Base-by-base conservation (phyloP, 2,113 vertebrate genomes). In the Ivindomyrus marchei region DNA sequence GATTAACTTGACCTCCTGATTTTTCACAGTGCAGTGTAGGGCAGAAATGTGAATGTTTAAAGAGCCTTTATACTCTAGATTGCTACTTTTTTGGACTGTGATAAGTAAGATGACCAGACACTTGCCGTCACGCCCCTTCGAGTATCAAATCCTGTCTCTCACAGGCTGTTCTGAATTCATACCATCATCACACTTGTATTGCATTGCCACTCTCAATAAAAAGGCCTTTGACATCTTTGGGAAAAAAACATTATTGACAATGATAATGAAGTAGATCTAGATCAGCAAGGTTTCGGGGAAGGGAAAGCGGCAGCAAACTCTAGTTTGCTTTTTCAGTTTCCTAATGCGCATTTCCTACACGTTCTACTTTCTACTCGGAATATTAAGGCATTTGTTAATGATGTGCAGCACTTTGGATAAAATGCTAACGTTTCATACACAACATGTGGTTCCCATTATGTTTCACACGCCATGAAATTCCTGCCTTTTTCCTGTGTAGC, bases 381-480 rank as follows among this genome's bases (percentile, higher is more conserved):
- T 80, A 80, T 80, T 80, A 80, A 19, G 74, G 74, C 74, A 80
- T 80, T 70, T 42, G 15, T 80, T 80, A 80, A 80, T 42, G 15
- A 80, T 80, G 74, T 80, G 74, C 74, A 80, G 31, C 74, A 80
- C 74, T 80, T 80, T 80, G 74, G 74, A 80, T 80, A 19, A 80
- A 39, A 80, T 80, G 74, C 36, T 39, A 80, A 70, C n/a, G 10
- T 42, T 80, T 80, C 36, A 80, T 42, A 42, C 36, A 80, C 5
- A 80, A 80, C 74, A 80, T 80, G 19, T 39, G 74, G 74, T 80
- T 42, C 74, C 36, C 74, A 42, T 80, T 19, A 80, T 80, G 74
- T 80, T 19, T 80, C 74, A 80, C 74, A 42, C 15, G 74, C 36
- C 74, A 80, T 36, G 39, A 80, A 80, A 80, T 80, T 80, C 74